phyloP scores from a whole-genome alignment of 2,113 vertebrate species.

The Hippocampus guttulatus region DNA sequence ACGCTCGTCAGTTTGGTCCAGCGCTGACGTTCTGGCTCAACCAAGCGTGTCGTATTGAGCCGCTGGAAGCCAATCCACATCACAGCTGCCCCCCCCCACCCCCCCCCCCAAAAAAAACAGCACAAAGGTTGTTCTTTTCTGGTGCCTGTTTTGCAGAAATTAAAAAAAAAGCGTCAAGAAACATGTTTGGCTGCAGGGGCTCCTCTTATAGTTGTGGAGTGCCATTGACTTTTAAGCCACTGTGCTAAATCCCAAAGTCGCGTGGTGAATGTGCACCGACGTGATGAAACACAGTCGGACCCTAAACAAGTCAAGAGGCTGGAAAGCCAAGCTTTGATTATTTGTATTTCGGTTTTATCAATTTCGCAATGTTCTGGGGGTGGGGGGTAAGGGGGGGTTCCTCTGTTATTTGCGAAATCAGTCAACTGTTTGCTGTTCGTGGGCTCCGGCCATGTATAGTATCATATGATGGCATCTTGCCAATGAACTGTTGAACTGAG shows the following conservation, averaged over 20 bases:
- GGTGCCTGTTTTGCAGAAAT: background rate
- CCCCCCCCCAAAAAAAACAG: background rate
- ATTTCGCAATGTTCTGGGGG: no score
- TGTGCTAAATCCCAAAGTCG: background rate
- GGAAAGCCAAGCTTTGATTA: background rate
- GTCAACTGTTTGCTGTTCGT: no score
- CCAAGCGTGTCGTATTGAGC: constrained; percentile 1
- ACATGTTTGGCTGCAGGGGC: background rate
- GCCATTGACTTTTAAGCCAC: background rate
- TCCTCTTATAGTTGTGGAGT: background rate
- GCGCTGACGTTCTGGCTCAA: background rate
- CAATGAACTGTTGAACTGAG: no score
- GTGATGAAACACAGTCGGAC: background rate
- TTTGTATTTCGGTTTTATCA: no score
- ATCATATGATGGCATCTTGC: no score
- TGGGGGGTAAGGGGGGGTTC: no score
- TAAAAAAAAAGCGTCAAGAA: background rate
- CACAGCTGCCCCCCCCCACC: background rate
- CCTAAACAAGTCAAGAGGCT: background rate
- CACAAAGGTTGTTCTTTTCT: background rate
- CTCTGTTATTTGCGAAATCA: no score
- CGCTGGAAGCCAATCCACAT: background rate
- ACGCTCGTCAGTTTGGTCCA: background rate
- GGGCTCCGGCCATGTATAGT: no score
- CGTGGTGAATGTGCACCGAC: background rate